Evolutionary conservation across 1,140 invertebrate species (phyloP), one percentile per base, ranked within the genome.

Genomic region (Rhopalosiphum padi): DNA sequence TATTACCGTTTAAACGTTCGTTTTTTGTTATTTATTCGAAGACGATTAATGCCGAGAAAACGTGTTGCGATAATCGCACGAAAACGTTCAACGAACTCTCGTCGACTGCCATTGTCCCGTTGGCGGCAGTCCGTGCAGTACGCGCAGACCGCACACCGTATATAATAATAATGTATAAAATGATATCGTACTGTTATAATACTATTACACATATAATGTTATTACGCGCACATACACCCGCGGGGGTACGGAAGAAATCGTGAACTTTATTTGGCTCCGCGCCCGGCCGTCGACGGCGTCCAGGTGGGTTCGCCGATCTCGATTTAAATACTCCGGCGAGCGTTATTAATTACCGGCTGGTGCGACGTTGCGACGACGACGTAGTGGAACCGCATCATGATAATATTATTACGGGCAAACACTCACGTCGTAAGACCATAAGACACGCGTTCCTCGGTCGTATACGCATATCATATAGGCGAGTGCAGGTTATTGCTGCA

Each of bases 51-150:
- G 37, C 21, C 8, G 35, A 88, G 18, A 88, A 88, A 51, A 88
- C 86, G 86, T 51, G 86, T 88, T 88, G 86, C n/a, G 43, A 48
- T 88, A 51, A 48, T 88, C 86, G 23, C 46, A 48, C 35, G 86
- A 88, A 88, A 88, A 88, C 86, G 86, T 88, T 88, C 86, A 88
- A 88, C 86, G 86, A 88, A 88, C 86, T 88, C 86, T 88, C 15
- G 46, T 88, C 86, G 48, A 87, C 60, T 77, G 60, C 30, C 86
- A 51, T 48, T 48, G 43, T 88, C 46, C 86, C 46, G 86, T n/a
- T 48, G 86, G 86, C n/a, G 18, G 83, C 23, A 9, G 25, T 37
- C 83, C 83, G 37, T 37, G 83, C 22, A 30, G 60, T 68, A 68
- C 55, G 25, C 55, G 25, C 8, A 68, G 60, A 68, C 60, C 60